Percentiles rank a stretch among this genome's conserved stretches.
phyloP scores from a whole-genome alignment of 1,140 invertebrate genomes.

The Hypsibius dujardini region DNA sequence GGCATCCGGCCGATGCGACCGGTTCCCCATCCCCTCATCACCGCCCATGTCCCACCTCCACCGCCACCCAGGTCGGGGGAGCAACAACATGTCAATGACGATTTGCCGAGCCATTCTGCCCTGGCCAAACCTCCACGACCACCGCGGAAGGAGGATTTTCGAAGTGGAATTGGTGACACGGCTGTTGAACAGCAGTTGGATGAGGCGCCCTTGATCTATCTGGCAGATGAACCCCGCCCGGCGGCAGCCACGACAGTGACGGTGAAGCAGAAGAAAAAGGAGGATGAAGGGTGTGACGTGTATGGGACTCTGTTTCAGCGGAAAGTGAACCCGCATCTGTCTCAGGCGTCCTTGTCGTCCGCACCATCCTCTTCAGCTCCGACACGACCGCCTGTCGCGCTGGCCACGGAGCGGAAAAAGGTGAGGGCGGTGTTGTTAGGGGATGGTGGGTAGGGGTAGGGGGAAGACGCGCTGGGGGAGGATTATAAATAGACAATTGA shows the following conservation, averaged over 20 bases:
- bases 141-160: conserved; percentile 7
- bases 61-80: background rate
- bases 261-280: background rate
- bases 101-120: no score
- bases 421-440: no score
- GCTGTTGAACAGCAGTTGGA: background rate
- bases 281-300: background rate
- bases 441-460: no score
- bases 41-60: background rate
- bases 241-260: background rate
- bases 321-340: background rate
- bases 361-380: no score
- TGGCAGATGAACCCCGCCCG: background rate
- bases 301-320: conserved; percentile 1
- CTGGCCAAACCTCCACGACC: conserved; percentile 10
- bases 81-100: background rate
- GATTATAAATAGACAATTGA: no score
- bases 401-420: no score
- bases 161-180: background rate
- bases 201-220: background rate
- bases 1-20: background rate
- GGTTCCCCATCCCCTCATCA: background rate
- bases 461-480: no score
- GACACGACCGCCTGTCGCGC: no score
- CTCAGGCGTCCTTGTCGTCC: no score